Conservation (phyloP, 2,113 vertebrate species). For the Lophochroa leadbeateri region DNA sequence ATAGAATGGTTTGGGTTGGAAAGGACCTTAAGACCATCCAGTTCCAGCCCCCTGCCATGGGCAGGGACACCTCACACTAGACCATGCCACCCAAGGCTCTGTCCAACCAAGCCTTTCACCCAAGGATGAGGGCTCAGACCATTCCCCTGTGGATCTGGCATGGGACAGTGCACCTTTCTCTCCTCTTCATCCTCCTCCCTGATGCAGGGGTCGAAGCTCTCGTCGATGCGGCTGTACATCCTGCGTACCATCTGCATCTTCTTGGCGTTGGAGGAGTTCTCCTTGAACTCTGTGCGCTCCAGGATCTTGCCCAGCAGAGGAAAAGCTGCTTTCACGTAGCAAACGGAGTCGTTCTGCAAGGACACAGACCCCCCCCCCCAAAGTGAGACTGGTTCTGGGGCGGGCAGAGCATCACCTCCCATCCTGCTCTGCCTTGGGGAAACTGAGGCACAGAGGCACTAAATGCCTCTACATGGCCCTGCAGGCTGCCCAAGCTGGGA, state of each 20-base stretch:
- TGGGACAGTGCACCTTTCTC: conserved; percentile 27
- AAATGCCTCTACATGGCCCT: neutral
- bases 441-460: neutral
- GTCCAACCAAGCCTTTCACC: neutral
- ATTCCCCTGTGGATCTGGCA: rapidly evolving
- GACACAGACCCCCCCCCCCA: neutral
- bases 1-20: neutral
- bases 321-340: conserved; percentile 76
- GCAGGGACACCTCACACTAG: neutral
- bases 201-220: conserved; percentile 50
- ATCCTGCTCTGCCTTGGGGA: neutral
- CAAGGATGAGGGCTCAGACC: neutral
- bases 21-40: neutral
- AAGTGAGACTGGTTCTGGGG: rapidly evolving
- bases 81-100: neutral
- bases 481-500: neutral
- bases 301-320: conserved; percentile 63
- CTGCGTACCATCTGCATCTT: conserved; percentile 18
- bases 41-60: neutral
- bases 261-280: conserved; percentile 52
- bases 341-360: conserved; percentile 56
- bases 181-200: conserved; percentile 48
- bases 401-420: neutral
- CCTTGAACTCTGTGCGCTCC: conserved; percentile 68
- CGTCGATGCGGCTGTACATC: conserved; percentile 35